These are phyloP conservation scores for Charadrius vociferus DNA, from an alignment of 2,113 vertebrate species.

Conservation along the genomic window DNA sequence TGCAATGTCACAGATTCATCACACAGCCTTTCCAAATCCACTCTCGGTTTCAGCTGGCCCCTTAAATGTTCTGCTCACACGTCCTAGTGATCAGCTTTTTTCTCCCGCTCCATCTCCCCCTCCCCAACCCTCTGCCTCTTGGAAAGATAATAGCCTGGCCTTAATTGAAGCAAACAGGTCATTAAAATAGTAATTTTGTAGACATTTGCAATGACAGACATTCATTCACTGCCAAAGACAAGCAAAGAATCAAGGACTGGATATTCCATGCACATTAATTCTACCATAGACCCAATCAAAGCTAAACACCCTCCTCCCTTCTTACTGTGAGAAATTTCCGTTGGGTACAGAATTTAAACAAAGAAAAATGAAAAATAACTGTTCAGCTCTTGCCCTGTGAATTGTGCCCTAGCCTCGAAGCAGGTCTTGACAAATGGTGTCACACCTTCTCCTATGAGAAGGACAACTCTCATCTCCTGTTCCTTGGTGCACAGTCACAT, in stretches of 20 bases:
- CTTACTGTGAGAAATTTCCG: neutral
- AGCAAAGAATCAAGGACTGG: constrained; percentile 31
- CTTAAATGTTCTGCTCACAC: constrained; percentile 55
- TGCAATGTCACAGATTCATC: constrained; percentile 70
- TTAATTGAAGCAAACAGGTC: constrained; percentile 72
- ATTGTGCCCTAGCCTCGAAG: neutral
- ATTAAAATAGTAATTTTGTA: constrained; percentile 69
- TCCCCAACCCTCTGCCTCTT: neutral
- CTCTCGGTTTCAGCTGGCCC: constrained; percentile 60
- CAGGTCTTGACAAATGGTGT: neutral
- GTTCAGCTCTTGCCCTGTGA: neutral
- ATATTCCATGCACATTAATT: constrained; percentile 20
- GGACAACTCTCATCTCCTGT: neutral
- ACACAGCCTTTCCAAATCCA: constrained; percentile 58
- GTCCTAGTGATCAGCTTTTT: constrained; percentile 47
- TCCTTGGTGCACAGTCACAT: neutral
- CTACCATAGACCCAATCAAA: constrained; percentile 20
- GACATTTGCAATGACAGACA: constrained; percentile 55
- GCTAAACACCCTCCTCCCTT: constrained; percentile 15
- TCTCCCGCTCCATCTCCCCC: neutral
- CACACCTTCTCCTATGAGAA: neutral
- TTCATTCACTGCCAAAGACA: constrained; percentile 65
- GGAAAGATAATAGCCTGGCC: constrained; percentile 65
- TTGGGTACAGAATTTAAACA: constrained; percentile 22
- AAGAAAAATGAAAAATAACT: neutral